Evolutionary conservation across 1,140 invertebrate genomes (phyloP), one percentile per base, ranked within the genome.

Genomic region (Anadara kagoshimensis): DNA sequence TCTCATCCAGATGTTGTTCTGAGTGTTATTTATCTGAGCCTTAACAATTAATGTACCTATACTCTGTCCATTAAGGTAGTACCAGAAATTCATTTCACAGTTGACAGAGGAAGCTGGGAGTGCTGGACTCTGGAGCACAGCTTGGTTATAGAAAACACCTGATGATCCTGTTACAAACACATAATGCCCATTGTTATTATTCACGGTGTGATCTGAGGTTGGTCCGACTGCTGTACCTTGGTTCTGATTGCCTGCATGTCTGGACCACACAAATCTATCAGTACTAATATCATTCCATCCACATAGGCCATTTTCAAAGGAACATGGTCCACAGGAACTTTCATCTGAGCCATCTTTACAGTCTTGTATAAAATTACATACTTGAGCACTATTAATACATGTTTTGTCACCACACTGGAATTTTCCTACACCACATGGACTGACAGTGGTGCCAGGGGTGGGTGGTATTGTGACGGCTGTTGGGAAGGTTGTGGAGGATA

Each of bases 21-120:
- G 68, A 18, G 67, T 80, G 11, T 63, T 68, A 70, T 84, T 85
- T 8, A 76, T 65, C 57, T 70, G 62, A 49, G 65, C 76, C 58
- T 47, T 70, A 12, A 83, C 78, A 47, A 61, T 45, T 29, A 86
- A 63, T 43, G 67, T 65, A 47, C 82, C 84, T 65, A 72, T 56
- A 68, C 58, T 73, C 47, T 7, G 49, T 45, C 94, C 94, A 80
- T 91, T 93, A 93, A 95, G 95, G 79, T 94, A 93, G 79, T 90
- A 93, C 89, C 91, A 95, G 83, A 95, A 94, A 20, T 71, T 64
- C 75, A 87, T 82, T 54, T 83, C 78, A 72, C 87, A 88, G 1
- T 66, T 72, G 10, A 51, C 57, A 29, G 82, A 79, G 43, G 83
- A 41, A 44, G 76, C 44, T 14, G 86, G 80, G n/a, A 88, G 51